Conservation (phyloP, 2,113 vertebrate genomes). For the Scomber colias region DNA sequence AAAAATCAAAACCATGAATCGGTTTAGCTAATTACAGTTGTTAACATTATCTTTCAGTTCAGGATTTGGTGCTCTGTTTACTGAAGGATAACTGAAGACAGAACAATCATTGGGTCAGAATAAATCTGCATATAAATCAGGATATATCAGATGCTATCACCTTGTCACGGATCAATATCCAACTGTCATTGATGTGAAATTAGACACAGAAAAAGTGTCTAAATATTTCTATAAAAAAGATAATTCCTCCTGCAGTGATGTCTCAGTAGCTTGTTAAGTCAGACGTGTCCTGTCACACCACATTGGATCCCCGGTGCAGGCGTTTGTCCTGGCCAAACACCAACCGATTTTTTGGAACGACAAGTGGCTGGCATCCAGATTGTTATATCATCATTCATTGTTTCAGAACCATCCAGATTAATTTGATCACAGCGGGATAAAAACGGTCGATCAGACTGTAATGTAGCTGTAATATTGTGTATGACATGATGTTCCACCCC, state of each 20-base stretch:
- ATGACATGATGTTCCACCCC: conserved; percentile 44
- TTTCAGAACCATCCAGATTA: conserved; percentile 64
- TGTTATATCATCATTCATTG: conserved; percentile 71
- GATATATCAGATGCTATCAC: too few species aligned
- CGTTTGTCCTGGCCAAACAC: conserved; percentile 61
- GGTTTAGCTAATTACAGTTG: too few species aligned
- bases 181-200: not conserved
- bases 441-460: conserved; percentile 64
- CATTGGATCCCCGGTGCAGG: conserved; percentile 52
- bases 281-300: conserved; percentile 42
- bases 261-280: conserved; percentile 24
- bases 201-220: conserved; percentile 4
- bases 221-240: not conserved
- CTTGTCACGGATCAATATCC: too few species aligned
- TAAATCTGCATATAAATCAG: too few species aligned
- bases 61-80: too few species aligned
- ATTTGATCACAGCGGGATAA: conserved; percentile 64
- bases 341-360: conserved; percentile 63
- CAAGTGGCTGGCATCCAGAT: conserved; percentile 58
- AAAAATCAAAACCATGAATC: too few species aligned
- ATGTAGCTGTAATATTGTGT: conserved; percentile 54
- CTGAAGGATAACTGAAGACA: too few species aligned
- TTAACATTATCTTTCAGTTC: too few species aligned
- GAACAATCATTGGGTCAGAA: too few species aligned
- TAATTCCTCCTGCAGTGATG: not conserved